Conservation (phyloP, 2,113 vertebrate genomes). For the Amblyornis subalaris region DNA sequence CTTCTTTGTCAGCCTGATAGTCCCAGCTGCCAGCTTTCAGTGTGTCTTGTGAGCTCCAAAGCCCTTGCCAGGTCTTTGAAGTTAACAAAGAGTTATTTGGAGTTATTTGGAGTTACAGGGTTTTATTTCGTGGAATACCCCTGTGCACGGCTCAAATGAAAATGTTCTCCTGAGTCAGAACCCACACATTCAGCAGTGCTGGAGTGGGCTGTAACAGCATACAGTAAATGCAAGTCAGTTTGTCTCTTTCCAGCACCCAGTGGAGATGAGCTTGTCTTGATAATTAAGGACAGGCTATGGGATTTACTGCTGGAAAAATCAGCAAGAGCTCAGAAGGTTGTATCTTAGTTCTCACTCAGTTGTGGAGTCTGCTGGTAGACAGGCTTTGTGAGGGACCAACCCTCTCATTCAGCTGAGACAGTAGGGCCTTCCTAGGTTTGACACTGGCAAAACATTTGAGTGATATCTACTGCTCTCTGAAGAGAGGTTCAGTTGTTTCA, state of each 20-base stretch:
- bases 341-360: not conserved
- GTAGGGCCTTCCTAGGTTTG: not conserved
- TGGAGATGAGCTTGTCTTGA: not conserved
- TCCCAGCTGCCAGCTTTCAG: constrained; percentile 6
- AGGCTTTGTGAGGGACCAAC: not conserved
- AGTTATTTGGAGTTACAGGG: not conserved
- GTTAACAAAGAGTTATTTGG: constrained; percentile 38
- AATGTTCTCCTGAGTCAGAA: not conserved
- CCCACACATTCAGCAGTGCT: not conserved
- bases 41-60: not conserved
- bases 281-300: not conserved
- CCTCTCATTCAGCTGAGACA: not conserved
- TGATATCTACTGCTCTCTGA: not conserved
- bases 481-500: not conserved
- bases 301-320: not conserved
- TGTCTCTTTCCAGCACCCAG: not conserved
- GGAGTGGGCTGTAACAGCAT: not conserved
- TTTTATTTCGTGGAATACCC: not conserved
- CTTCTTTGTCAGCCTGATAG: constrained; percentile 39
- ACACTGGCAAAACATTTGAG: not conserved
- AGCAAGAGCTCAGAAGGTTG: not conserved
- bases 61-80: constrained; percentile 44
- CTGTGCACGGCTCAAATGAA: not conserved
- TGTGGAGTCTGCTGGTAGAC: not conserved
- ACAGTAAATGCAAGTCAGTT: not conserved